Conservation (phyloP, 1,140 invertebrate genomes). For the Panulirus ornatus region DNA sequence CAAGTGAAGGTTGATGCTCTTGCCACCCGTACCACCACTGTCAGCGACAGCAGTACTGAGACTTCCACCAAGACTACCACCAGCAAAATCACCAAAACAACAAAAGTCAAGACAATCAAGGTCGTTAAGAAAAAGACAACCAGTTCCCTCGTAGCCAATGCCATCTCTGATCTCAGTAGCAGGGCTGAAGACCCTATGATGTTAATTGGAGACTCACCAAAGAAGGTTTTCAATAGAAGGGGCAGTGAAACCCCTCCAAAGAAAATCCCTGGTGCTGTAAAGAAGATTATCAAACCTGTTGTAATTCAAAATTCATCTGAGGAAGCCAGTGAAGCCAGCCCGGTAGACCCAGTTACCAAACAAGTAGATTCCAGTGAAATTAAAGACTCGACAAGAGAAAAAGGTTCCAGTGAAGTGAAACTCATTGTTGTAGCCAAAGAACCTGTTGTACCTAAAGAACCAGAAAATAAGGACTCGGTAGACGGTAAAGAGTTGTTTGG, state of each 20-base stretch:
- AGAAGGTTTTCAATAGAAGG: neutral
- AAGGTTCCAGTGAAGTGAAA: neutral
- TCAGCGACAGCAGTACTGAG: conserved; percentile 20
- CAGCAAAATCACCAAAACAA: conserved; percentile 42
- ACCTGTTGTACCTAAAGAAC: neutral
- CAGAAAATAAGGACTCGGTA: neutral
- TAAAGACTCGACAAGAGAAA: neutral
- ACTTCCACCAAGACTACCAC: conserved; percentile 51
- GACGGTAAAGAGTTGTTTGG: neutral
- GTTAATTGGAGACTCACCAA: conserved; percentile 7
- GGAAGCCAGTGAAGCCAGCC: neutral
- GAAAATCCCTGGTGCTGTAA: conserved; percentile 18
- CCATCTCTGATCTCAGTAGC: conserved; percentile 52
- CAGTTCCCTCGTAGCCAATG: conserved; percentile 58
- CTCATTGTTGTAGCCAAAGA: neutral
- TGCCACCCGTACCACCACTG: conserved; percentile 15
- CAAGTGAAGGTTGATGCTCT: neutral
- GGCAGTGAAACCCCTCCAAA: neutral
- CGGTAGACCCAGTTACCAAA: neutral
- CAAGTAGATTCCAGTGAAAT: neutral
- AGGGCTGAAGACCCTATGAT: conserved; percentile 24
- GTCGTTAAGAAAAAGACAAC: conserved; percentile 52
- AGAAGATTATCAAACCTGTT: conserved; percentile 4
- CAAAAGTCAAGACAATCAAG: conserved; percentile 62
- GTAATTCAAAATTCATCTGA: neutral